Conservation (phyloP, 1,140 invertebrate species). For the Magallana ariakensis region DNA sequence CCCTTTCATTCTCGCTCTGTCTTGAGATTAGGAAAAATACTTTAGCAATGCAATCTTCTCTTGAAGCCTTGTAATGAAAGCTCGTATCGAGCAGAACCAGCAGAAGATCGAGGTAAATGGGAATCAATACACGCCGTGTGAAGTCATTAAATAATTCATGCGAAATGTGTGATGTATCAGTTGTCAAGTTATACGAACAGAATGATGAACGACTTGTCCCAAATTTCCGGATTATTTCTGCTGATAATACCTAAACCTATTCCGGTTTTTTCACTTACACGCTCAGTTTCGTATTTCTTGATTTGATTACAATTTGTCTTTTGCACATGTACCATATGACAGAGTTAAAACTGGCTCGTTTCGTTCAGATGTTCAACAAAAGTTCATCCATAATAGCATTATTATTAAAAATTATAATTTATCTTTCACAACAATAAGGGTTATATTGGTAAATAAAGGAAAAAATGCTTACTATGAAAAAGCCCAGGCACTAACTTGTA, state of each 20-base stretch:
- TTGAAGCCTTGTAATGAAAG: too few relatives aligned
- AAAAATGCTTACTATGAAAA: slow-evolving; percentile 84
- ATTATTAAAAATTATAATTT: too few relatives aligned
- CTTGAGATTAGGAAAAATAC: too few relatives aligned
- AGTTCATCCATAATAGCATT: too few relatives aligned
- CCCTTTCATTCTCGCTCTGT: too few relatives aligned
- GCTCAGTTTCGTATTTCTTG: background rate
- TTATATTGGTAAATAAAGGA: background rate
- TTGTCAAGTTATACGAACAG: background rate
- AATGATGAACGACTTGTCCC: background rate
- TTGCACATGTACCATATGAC: too few relatives aligned
- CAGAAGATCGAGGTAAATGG: background rate
- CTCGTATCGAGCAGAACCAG: too few relatives aligned
- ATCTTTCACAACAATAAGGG: too few relatives aligned
- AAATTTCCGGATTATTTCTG: background rate
- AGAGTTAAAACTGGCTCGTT: too few relatives aligned
- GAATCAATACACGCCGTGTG: background rate
- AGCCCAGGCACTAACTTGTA: slow-evolving; percentile 97
- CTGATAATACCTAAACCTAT: background rate
- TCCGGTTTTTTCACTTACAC: background rate
- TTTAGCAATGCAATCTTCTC: too few relatives aligned
- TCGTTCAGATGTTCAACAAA: too few relatives aligned
- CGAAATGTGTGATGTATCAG: slow-evolving; percentile 1
- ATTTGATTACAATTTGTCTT: background rate
- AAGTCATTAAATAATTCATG: slow-evolving; percentile 32